Evolutionary conservation across 2,888 invertebrate species (phyloP).

Genomic region (Holacanthella duospinosa): DNA sequence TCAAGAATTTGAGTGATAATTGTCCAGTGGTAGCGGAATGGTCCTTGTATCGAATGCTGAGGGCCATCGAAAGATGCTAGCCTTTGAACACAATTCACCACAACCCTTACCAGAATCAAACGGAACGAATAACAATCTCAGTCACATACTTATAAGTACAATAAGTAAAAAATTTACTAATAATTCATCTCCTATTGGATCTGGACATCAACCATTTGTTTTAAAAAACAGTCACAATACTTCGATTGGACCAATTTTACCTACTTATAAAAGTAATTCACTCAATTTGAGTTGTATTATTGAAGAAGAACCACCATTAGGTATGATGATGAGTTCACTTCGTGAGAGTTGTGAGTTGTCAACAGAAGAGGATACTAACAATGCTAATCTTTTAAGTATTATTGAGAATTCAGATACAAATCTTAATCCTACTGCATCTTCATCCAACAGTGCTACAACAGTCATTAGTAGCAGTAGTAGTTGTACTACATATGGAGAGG

Average conservation of each 20-base stretch:
- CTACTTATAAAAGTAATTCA: slow-evolving; percentile 6
- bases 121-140: not conserved
- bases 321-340: slow-evolving; percentile 12
- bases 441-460: not conserved
- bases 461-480: not conserved
- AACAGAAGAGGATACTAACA: too few relatives aligned
- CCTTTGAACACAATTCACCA: slow-evolving; percentile 30
- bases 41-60: slow-evolving; percentile 35
- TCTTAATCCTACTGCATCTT: not conserved
- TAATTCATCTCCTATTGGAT: not conserved
- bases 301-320: slow-evolving; percentile 11
- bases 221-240: not conserved
- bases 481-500: too few relatives aligned
- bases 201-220: not conserved
- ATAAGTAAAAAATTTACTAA: not conserved
- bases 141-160: not conserved
- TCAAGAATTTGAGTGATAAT: too few relatives aligned
- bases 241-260: not conserved
- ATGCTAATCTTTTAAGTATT: too few relatives aligned
- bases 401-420: not conserved
- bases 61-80: slow-evolving; percentile 37
- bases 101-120: not conserved
- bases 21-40: slow-evolving; percentile 35
- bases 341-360: not conserved
- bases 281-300: slow-evolving; percentile 16